Conservation (phyloP, 2,113 vertebrate species). For the Eublepharis macularius region DNA sequence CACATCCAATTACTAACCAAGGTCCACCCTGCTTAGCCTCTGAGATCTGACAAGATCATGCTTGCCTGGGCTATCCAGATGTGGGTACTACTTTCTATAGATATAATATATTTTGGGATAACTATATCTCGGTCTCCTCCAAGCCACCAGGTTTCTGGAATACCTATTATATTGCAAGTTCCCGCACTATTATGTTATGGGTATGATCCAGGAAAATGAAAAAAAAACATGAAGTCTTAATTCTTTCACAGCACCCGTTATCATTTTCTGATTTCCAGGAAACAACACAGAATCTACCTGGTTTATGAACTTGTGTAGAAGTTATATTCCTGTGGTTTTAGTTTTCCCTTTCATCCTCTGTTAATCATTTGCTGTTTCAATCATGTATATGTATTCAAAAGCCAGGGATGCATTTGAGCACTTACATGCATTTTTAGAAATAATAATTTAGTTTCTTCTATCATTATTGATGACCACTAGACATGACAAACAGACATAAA, state of each 20-base stretch:
- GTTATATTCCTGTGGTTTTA: slow-evolving; percentile 5
- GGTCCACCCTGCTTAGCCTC: too few relatives aligned
- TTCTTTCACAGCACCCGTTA: not conserved
- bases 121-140: too few relatives aligned
- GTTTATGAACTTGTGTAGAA: not conserved
- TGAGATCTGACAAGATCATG: too few relatives aligned
- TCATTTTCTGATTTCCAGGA: not conserved
- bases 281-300: not conserved
- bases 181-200: too few relatives aligned
- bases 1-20: too few relatives aligned
- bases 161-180: too few relatives aligned
- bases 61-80: too few relatives aligned
- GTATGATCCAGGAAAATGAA: too few relatives aligned
- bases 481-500: not conserved
- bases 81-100: too few relatives aligned
- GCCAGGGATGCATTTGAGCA: not conserved
- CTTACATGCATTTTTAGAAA: not conserved
- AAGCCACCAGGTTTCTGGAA: too few relatives aligned
- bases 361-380: not conserved
- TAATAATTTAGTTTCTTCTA: not conserved
- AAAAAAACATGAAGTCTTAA: too few relatives aligned
- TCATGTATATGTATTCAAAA: not conserved
- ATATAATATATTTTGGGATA: too few relatives aligned
- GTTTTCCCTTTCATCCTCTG: slow-evolving; percentile 3
- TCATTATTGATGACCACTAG: not conserved